A percentile compares a stretch with the other conserved stretches of the same genome.
Conservation (phyloP, 2,888 invertebrate species). For the Tanytarsus gracilentus region DNA sequence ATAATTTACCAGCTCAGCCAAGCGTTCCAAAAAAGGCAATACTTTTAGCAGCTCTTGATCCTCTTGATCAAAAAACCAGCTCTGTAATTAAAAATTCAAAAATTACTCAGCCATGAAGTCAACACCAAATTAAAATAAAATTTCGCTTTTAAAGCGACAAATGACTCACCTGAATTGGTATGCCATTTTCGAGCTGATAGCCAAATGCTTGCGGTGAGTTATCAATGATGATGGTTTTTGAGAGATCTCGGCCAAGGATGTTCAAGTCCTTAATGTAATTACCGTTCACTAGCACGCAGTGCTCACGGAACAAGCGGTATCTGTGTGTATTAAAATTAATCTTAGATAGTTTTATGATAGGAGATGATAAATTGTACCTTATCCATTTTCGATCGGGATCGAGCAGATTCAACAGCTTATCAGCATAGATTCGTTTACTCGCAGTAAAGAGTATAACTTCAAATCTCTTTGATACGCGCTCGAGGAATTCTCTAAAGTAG, state of each 20-base stretch:
- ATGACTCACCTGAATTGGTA: constrained; percentile 68
- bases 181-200: constrained; percentile 83
- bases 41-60: constrained; percentile 86
- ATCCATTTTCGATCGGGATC: constrained; percentile 85
- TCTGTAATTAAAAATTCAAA: constrained; percentile 44
- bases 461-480: constrained; percentile 74
- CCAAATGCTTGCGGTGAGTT: constrained; percentile 92
- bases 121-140: neutral
- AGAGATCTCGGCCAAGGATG: constrained; percentile 83
- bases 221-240: constrained; percentile 78
- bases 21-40: constrained; percentile 80
- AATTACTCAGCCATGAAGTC: neutral
- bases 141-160: neutral
- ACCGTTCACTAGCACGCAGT: constrained; percentile 89
- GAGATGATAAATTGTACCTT: constrained; percentile 34
- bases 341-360: neutral
- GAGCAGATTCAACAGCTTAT: constrained; percentile 81
- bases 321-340: constrained; percentile 30
- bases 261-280: constrained; percentile 94
- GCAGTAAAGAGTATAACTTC: constrained; percentile 95
- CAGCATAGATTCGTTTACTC: constrained; percentile 90
- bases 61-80: constrained; percentile 87
- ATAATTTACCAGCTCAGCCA: constrained; percentile 63
- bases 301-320: constrained; percentile 85
- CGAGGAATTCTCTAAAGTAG: constrained; percentile 83